phyloP scores from a whole-genome alignment of 2,113 vertebrate genomes.

The Notechis scutatus region DNA sequence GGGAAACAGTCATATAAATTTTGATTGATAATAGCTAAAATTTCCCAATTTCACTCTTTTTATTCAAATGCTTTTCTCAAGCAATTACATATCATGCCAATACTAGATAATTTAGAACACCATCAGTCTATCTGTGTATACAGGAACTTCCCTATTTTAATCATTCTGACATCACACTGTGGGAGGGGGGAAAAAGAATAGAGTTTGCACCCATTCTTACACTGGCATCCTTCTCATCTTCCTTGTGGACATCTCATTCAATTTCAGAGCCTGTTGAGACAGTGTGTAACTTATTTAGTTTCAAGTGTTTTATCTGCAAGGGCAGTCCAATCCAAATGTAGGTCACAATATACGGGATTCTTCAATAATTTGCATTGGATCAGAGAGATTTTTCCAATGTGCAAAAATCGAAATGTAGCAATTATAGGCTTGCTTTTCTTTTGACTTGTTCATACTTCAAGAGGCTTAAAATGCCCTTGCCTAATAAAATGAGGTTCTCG shows the following conservation, averaged over 20 bases:
- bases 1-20: not conserved
- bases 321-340: not conserved
- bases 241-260: not conserved
- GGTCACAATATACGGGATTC: not conserved
- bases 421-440: not conserved
- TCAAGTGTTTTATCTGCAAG: not conserved
- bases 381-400: not conserved
- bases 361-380: not conserved
- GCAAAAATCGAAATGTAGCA: not conserved
- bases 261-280: not conserved
- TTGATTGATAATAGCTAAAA: not conserved
- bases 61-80: not conserved
- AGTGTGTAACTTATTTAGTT: not conserved
- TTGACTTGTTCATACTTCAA: not conserved
- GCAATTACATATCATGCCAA: not conserved
- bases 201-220: not conserved
- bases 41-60: not conserved
- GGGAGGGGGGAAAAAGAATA: not conserved
- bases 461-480: not conserved
- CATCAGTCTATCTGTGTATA: not conserved
- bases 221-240: not conserved
- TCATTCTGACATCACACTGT: not conserved
- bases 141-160: not conserved
- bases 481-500: not conserved
- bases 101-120: not conserved